Base-by-base conservation (phyloP, 2,797 vertebrate genomes). In the Columba guinea region DNA sequence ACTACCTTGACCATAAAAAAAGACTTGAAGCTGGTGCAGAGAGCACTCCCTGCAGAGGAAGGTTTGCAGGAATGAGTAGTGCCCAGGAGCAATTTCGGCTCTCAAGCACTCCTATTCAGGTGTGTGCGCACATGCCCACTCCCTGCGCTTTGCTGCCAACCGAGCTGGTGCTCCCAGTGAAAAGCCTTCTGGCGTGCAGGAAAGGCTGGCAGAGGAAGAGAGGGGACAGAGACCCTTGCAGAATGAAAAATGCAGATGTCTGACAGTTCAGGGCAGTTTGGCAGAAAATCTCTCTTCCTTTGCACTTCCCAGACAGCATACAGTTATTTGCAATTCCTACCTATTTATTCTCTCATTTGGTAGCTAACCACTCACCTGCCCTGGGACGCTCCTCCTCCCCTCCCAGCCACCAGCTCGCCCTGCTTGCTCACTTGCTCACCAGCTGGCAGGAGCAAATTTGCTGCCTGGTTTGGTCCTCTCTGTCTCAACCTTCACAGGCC, bases 291-390 rank as follows among this genome's bases (percentile, higher is more conserved):
- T 18, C 37, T 79, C 63, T 87, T 87, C 63, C 49, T 59, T 52
- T 35, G 60, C 28, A 1, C 48, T 78, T 90, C 77, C 70, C 88
- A 70, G 68, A 44, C 4, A 6, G 60, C 7, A 0, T 30, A 68
- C 35, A 60, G 80, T 93, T 92, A 87, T 92, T 95, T 93, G 87
- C 94, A 94, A 93, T 82, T 94, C 91, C 71, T 77, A 51, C 58
- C 49, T 94, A 81, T 76, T 92, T 62, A 75, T 89, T 73, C 58
- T 71, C 30, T 69, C 55, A 51, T 85, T 64, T 78, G 56, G 69
- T 69, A 94, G 69, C 32, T 86, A 91, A 68, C 71, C 22, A 81
- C 79, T 68, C 60, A 34, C 26, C 49, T 86, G 63, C 49, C 71
- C 68, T 24, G 44, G 10, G 71, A 53, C 0, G 65, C 75, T 92